These are phyloP conservation scores for Dyspetes luteomarginatus DNA, from an alignment of 2,888 invertebrate genomes.

Conservation along the genomic window DNA sequence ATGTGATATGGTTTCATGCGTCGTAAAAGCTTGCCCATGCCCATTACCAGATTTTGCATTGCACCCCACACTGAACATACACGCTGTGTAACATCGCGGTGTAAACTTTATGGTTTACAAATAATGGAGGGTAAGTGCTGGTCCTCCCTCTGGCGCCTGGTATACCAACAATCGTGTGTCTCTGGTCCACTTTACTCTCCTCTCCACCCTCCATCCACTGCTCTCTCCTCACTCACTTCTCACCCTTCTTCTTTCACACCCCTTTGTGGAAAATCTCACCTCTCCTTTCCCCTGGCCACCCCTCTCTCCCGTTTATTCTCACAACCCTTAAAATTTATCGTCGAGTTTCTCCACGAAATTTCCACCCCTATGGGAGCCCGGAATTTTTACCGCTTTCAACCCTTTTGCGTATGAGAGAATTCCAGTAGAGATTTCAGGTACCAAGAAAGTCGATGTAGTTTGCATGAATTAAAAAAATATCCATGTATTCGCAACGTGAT, in stretches of 20 bases:
- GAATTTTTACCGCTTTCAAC: constrained; percentile 13
- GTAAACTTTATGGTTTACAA: constrained; percentile 72
- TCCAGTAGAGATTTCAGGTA: no score
- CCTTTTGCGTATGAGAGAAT: background rate
- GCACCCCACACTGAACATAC: background rate
- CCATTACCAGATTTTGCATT: background rate
- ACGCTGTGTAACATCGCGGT: constrained; percentile 18
- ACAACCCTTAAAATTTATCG: background rate
- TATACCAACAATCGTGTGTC: constrained; percentile 20
- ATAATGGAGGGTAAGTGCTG: constrained; percentile 71
- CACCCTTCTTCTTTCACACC: constrained; percentile 3
- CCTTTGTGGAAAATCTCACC: constrained; percentile 14
- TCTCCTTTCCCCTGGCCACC: background rate
- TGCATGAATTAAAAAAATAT: no score
- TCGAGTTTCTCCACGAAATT: constrained; percentile 15
- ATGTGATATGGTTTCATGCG: background rate
- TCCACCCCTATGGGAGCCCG: background rate
- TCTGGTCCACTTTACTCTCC: constrained; percentile 29
- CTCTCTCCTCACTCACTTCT: constrained; percentile 16
- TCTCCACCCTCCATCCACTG: constrained; percentile 9
- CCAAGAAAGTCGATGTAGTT: no score
- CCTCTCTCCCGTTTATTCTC: background rate
- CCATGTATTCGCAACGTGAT: no score
- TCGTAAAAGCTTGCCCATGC: constrained; percentile 17
- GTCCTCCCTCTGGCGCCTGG: constrained; percentile 6